Percentiles rank a stretch among this genome's conserved stretches.
phyloP scores from a whole-genome alignment of 2,888 invertebrate genomes.

The Dastarcus helophoroides region DNA sequence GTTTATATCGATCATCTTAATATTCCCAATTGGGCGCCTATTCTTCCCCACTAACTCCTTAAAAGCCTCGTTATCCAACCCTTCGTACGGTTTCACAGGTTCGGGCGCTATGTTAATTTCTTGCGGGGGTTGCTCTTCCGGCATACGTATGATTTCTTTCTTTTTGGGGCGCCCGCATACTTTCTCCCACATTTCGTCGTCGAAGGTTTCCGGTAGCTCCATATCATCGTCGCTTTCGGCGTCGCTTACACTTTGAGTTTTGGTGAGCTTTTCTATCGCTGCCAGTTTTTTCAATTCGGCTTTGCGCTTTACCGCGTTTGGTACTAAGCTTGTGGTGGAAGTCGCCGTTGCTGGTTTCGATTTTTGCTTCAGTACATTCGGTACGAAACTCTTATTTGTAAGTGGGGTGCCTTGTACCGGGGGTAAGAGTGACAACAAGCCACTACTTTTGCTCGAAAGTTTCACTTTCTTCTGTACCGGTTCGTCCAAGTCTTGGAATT shows the following conservation, averaged over 20 bases:
- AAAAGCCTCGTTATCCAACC: conserved; percentile 45
- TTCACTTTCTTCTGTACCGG: conserved; percentile 20
- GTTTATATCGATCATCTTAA: conserved; percentile 72
- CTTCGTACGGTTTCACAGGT: conserved; percentile 36
- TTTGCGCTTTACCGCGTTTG: conserved; percentile 16
- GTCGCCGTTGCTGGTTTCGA: conserved; percentile 4
- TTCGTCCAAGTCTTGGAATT: conserved; percentile 21
- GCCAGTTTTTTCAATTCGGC: conserved; percentile 15
- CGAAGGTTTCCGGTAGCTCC: conserved; percentile 34
- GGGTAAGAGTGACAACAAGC: conserved; percentile 24
- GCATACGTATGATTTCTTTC: conserved; percentile 40
- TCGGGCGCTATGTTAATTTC: conserved; percentile 38
- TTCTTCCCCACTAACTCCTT: conserved; percentile 57
- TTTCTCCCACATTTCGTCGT: conserved; percentile 38
- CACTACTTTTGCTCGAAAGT: conserved; percentile 19
- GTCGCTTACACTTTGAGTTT: conserved; percentile 17
- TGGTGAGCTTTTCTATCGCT: conserved; percentile 9
- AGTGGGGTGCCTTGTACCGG: conserved; percentile 23
- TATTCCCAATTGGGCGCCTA: conserved; percentile 51
- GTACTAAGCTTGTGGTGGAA: conserved; percentile 11
- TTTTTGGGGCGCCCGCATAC: conserved; percentile 36
- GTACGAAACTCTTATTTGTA: conserved; percentile 23
- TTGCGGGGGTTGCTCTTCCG: conserved; percentile 35
- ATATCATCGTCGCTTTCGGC: conserved; percentile 26
- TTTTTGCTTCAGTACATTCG: conserved; percentile 13